These are phyloP conservation scores for Herminia tarsipennalis DNA, from an alignment of 2,888 invertebrate species.

Conservation along the genomic window DNA sequence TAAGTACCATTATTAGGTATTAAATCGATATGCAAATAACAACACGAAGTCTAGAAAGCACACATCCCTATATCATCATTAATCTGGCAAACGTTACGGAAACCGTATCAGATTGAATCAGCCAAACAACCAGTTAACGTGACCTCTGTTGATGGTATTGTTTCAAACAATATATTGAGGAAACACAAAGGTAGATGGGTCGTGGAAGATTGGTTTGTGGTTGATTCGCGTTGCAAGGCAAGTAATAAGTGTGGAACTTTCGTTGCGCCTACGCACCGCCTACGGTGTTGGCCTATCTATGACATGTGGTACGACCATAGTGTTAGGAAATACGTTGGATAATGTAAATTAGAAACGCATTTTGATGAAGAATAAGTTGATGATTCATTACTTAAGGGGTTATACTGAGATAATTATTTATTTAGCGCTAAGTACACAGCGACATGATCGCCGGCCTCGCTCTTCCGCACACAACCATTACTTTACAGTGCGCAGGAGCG, in stretches of 20 bases:
- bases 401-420: no score
- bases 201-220: constrained; percentile 54
- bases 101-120: constrained; percentile 73
- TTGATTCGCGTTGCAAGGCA: constrained; percentile 65
- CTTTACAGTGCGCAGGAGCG: no score
- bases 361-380: no score
- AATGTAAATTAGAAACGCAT: no score
- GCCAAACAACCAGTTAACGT: constrained; percentile 51
- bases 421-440: no score
- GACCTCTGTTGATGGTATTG: constrained; percentile 35
- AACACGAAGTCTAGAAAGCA: constrained; percentile 52
- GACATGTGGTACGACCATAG: constrained; percentile 55
- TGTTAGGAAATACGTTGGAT: constrained; percentile 30
- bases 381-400: no score
- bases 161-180: constrained; percentile 14
- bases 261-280: constrained; percentile 77
- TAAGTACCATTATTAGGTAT: constrained; percentile 31
- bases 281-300: constrained; percentile 62
- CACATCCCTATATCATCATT: constrained; percentile 69
- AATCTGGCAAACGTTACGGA: constrained; percentile 65
- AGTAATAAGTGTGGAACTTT: constrained; percentile 78
- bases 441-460: no score
- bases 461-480: no score
- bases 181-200: constrained; percentile 34
- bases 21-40: constrained; percentile 46